Conservation (phyloP, 2,113 vertebrate species). For the Melanerpes aurifrons region DNA sequence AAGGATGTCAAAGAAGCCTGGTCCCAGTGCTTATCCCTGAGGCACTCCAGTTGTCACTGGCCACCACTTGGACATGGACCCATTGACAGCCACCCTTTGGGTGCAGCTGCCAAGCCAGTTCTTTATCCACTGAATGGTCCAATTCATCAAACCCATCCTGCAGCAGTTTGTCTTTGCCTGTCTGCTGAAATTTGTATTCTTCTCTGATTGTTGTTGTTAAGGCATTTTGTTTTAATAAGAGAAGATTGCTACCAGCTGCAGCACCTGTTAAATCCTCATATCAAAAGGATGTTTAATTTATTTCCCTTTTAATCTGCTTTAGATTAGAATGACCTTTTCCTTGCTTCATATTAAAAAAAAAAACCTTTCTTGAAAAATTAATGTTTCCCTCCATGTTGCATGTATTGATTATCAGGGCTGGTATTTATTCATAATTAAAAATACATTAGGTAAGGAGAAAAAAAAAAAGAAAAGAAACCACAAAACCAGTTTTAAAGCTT, state of each 20-base stretch:
- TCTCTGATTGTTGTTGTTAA: background rate
- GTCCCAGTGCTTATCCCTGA: too few relatives aligned
- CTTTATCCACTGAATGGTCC: too few relatives aligned
- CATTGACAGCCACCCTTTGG: too few relatives aligned
- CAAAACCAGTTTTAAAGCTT: background rate
- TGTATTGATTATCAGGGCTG: conserved; percentile 33
- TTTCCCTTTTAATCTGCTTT: conserved; percentile 14
- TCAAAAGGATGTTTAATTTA: background rate
- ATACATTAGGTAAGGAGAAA: background rate
- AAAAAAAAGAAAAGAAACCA: too few relatives aligned
- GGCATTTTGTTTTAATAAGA: background rate
- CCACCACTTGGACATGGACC: too few relatives aligned
- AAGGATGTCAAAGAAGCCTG: too few relatives aligned
- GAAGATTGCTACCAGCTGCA: background rate
- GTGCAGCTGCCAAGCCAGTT: too few relatives aligned
- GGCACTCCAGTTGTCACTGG: too few relatives aligned
- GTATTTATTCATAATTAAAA: conserved; percentile 31
- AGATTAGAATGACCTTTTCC: conserved; percentile 24
- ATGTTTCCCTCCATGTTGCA: background rate
- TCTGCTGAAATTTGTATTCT: background rate
- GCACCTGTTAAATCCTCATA: background rate
- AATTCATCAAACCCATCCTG: too few relatives aligned
- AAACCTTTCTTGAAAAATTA: background rate
- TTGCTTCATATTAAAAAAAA: background rate
- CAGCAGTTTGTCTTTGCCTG: background rate